Percentiles rank a stretch among this genome's conserved stretches.
Conservation (phyloP, 2,888 invertebrate genomes). For the Erebia ligea region DNA sequence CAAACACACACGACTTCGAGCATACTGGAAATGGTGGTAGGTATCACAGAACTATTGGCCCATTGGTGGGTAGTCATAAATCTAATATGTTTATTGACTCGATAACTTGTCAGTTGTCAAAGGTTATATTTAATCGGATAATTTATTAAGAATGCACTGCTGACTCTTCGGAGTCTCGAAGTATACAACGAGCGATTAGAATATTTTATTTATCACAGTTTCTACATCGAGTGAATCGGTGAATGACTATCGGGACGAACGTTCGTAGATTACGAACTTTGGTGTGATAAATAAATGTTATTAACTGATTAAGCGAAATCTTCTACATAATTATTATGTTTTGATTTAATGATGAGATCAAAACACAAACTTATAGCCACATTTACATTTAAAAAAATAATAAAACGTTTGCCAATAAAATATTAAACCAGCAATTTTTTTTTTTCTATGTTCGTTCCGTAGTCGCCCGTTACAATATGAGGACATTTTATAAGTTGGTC, state of each 20-base stretch:
- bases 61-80: constrained; percentile 29
- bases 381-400: no score
- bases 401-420: no score
- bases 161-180: constrained; percentile 10
- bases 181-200: constrained; percentile 11
- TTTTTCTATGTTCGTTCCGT: no score
- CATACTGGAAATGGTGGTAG: background rate
- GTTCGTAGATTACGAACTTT: constrained; percentile 16
- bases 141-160: background rate
- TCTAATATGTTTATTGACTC: constrained; percentile 16
- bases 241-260: constrained; percentile 25
- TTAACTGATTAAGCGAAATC: constrained; percentile 14
- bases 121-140: constrained; percentile 5
- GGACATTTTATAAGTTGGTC: no score
- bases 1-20: background rate
- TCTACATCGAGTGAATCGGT: constrained; percentile 21
- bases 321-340: background rate
- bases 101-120: constrained; percentile 14
- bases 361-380: no score
- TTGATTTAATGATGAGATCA: no score
- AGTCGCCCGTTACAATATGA: no score
- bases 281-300: constrained; percentile 16
- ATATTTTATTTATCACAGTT: constrained; percentile 29
- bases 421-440: no score
- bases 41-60: background rate